Percentiles rank a stretch among this genome's conserved stretches.
These are phyloP conservation scores for Dolichotis patagonum DNA, from an alignment of 2,113 vertebrate species.

Conservation along the genomic window DNA sequence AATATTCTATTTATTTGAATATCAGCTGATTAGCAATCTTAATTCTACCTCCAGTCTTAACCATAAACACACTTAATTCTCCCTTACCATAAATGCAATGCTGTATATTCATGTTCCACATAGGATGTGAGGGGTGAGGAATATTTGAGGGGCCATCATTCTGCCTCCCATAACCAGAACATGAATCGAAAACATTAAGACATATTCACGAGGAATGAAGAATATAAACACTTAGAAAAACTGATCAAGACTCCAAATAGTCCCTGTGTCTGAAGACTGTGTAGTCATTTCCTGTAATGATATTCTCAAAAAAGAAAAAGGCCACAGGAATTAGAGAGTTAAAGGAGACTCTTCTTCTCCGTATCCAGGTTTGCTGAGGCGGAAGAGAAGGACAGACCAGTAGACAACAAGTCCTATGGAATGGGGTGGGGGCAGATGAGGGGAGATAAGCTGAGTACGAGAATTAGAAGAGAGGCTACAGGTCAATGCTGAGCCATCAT, in stretches of 20 bases:
- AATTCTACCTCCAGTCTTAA: not conserved
- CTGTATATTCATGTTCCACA: not conserved
- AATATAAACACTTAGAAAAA: not conserved
- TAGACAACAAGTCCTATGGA: not conserved
- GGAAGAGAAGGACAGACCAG: not conserved
- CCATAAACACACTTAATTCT: not conserved
- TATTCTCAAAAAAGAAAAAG: not conserved
- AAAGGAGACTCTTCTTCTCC: not conserved
- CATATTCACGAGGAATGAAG: not conserved
- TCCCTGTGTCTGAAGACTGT: not conserved
- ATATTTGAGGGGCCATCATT: not conserved
- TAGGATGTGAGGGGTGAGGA: accelerated
- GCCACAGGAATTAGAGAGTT: not conserved
- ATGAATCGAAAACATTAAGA: conserved; percentile 1
- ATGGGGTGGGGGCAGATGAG: not conserved
- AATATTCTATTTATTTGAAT: not conserved
- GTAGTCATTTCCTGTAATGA: not conserved
- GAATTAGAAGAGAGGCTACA: not conserved
- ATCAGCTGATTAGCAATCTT: not conserved
- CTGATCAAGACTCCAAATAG: not conserved
- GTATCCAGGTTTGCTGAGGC: not conserved
- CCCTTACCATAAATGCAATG: not conserved
- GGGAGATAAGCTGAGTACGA: not conserved
- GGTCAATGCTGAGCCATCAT: not conserved
- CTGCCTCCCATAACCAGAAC: not conserved